Evolutionary conservation across 2,113 vertebrate genomes (phyloP).

Genomic region (Cricetomys ansorgei): DNA sequence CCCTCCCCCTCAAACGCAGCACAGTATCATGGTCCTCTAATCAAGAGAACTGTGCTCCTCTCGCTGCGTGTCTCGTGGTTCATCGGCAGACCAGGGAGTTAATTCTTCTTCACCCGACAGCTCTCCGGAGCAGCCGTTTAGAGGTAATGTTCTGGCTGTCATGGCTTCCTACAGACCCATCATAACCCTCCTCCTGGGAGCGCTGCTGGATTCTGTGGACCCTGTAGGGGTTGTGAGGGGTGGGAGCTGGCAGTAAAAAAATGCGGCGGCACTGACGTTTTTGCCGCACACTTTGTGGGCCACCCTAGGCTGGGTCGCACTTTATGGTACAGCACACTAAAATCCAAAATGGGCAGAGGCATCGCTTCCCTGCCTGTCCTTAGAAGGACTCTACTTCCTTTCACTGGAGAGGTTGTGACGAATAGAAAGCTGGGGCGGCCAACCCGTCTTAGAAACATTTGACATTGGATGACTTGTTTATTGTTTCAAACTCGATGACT

Average conservation of each 20-base stretch:
- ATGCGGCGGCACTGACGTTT: neutral
- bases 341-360: neutral
- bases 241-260: neutral
- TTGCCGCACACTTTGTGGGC: neutral
- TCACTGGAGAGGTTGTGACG: neutral
- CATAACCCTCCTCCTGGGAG: neutral
- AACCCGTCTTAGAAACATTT: neutral
- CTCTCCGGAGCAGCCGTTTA: slow-evolving; percentile 53
- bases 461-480: neutral
- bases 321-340: neutral
- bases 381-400: neutral
- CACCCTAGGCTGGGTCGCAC: neutral
- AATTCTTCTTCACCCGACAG: slow-evolving; percentile 51
- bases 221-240: neutral
- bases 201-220: neutral
- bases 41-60: slow-evolving; percentile 61
- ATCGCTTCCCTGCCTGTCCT: neutral
- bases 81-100: slow-evolving; percentile 61
- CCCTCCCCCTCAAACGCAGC: slow-evolving; percentile 55
- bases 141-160: slow-evolving; percentile 50
- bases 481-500: neutral
- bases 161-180: neutral
- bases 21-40: slow-evolving; percentile 69
- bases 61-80: slow-evolving; percentile 37
- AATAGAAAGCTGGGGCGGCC: neutral